These are phyloP conservation scores for Cyclargus thomasi DNA, from an alignment of 1,140 invertebrate species.

Conservation along the genomic window DNA sequence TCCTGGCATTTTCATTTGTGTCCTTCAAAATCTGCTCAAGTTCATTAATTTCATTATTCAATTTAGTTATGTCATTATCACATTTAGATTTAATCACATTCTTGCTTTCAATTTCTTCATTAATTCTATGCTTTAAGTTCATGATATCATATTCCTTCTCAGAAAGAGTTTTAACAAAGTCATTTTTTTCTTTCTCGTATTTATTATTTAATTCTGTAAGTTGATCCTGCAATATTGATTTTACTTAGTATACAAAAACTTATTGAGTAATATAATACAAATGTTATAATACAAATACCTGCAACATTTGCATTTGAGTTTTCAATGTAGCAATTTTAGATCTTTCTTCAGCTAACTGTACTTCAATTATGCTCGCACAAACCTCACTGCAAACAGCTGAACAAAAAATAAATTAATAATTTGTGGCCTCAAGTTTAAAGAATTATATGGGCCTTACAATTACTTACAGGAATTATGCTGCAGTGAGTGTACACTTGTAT, in stretches of 20 bases:
- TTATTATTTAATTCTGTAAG: conserved; percentile 41
- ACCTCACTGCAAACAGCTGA: conserved; percentile 57
- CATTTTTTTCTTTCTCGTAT: conserved; percentile 38
- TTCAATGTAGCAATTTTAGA: conserved; percentile 49
- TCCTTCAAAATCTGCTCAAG: conserved; percentile 49
- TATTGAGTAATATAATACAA: too few species aligned
- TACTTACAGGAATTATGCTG: conserved; percentile 55
- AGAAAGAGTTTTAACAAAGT: conserved; percentile 32
- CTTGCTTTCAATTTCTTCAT: conserved; percentile 55
- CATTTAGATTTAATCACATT: conserved; percentile 41
- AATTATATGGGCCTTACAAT: too few species aligned
- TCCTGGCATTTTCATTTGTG: conserved; percentile 41
- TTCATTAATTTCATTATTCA: conserved; percentile 57
- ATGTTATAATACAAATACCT: conserved; percentile 35
- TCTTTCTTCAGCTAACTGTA: conserved; percentile 57
- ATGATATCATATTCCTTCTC: conserved; percentile 49
- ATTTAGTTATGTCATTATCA: conserved; percentile 43
- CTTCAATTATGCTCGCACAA: conserved; percentile 61
- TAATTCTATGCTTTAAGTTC: conserved; percentile 50
- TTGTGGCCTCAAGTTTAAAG: too few species aligned
- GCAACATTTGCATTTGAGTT: conserved; percentile 52
- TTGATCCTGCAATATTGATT: conserved; percentile 38
- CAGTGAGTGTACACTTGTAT: conserved; percentile 49
- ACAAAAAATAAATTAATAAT: conserved; percentile 22
- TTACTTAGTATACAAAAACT: background rate